Base-by-base conservation (phyloP, 2,797 vertebrate genomes). In the Myotis vivesi region DNA sequence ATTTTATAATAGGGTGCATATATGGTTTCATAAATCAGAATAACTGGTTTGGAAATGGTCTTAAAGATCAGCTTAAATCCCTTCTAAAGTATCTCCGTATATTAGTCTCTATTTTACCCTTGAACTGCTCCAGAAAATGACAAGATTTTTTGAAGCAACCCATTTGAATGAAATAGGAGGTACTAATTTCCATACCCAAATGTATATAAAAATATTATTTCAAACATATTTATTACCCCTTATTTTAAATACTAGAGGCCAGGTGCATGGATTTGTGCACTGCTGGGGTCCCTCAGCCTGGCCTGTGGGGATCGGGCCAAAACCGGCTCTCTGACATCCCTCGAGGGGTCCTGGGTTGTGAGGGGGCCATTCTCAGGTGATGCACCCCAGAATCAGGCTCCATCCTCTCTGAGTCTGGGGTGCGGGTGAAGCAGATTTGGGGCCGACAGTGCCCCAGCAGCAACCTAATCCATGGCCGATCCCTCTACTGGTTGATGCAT, bases 21-120 rank as follows among this genome's bases (percentile, higher is more conserved):
- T 25, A 55, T 66, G 30, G 22, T 49, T 53, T 96, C 69, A 86
- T 89, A 92, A 75, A 64, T 75, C 73, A 80, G 64, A 83, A 23
- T 76, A 80, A 66, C 41, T 90, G 77, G 12, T 92, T 87, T 95
- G 22, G n/a, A 95, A 95, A 80, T 85, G 38, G 9, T 81, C 44
- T 88, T 87, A 92, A 89, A 64, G 9, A 28, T 87, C 8, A 33
- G 46, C 11, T 82, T 89, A 11, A 91, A 80, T 83, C 2, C 9
- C 9, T 93, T 87, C 11, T 55, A 77, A 73, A 89, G 83, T 33
- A 87, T 68, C 36, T 83, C 17, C 11, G 49, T 64, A 10, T 57
- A 23, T 92, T 80, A 81, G n/a, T 71, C 33, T 92, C 30, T 77
- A 41, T 62, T 46, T 62, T 85, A 76, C 75, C 16, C 71, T 83